These are phyloP conservation scores for Malacoraja senta DNA, from an alignment of 2,797 vertebrate genomes.

Conservation along the genomic window DNA sequence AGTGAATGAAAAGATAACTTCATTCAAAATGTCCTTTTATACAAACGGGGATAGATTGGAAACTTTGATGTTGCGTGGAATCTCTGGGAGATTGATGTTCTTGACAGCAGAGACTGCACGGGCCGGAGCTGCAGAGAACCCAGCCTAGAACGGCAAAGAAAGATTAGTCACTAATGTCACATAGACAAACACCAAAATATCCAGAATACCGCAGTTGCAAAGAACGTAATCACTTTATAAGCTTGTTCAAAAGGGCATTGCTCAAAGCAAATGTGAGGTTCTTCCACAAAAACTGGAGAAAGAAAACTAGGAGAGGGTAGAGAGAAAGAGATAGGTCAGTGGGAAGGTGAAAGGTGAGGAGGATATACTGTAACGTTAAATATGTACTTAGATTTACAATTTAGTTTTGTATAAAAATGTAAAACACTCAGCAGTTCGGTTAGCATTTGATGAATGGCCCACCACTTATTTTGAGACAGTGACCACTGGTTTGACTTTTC, in stretches of 20 bases:
- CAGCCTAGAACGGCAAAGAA: constrained; percentile 60
- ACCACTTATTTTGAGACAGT: too few relatives aligned
- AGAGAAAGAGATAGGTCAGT: too few relatives aligned
- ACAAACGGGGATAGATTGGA: constrained; percentile 79
- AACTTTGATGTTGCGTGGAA: constrained; percentile 91
- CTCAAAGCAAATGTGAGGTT: neutral
- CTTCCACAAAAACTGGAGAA: neutral
- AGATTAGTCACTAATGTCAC: neutral
- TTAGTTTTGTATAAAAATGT: too few relatives aligned
- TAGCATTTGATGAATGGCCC: too few relatives aligned
- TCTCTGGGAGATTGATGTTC: constrained; percentile 89
- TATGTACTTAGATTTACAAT: too few relatives aligned
- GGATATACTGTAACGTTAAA: neutral
- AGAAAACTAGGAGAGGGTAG: neutral
- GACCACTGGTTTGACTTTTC: too few relatives aligned
- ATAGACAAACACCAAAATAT: neutral
- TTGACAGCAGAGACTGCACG: constrained; percentile 85
- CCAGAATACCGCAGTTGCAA: neutral
- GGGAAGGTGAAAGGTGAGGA: neutral
- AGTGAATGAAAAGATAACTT: neutral
- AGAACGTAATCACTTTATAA: neutral
- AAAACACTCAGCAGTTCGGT: too few relatives aligned
- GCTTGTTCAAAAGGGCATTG: neutral
- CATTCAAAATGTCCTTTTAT: constrained; percentile 34
- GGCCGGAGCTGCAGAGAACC: constrained; percentile 79